These are phyloP conservation scores for Leguminivora glycinivorella DNA, from an alignment of 1,140 invertebrate genomes.

Conservation along the genomic window DNA sequence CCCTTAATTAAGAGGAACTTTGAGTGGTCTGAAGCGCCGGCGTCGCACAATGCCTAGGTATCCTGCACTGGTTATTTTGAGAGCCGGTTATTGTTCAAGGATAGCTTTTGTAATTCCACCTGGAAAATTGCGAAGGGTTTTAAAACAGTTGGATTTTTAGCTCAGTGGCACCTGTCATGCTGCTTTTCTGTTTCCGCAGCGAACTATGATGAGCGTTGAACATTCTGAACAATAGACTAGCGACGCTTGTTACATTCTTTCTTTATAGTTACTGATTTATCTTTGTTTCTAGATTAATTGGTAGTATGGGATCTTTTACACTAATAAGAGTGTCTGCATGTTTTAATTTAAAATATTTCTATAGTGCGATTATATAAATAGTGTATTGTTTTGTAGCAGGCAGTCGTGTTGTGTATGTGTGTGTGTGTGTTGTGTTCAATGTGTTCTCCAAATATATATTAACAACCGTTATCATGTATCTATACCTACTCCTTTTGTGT, in stretches of 20 bases:
- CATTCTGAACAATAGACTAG: neutral
- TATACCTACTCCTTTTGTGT: slow-evolving; percentile 38
- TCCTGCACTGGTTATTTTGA: slow-evolving; percentile 51
- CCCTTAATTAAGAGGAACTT: slow-evolving; percentile 72
- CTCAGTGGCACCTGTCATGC: neutral
- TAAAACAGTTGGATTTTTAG: slow-evolving; percentile 26
- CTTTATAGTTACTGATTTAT: neutral
- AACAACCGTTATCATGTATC: neutral
- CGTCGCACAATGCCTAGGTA: slow-evolving; percentile 54
- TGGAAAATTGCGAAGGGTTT: slow-evolving; percentile 37
- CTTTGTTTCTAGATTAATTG: too few species aligned
- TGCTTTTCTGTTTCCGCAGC: slow-evolving; percentile 13
- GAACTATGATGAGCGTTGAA: neutral
- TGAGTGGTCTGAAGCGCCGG: slow-evolving; percentile 65
- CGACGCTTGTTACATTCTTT: neutral
- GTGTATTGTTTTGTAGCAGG: neutral
- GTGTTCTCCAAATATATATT: neutral
- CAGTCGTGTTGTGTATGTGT: neutral
- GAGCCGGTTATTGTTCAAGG: slow-evolving; percentile 53
- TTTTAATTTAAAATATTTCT: too few species aligned
- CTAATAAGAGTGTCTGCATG: too few species aligned
- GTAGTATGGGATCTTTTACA: too few species aligned
- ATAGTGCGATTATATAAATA: too few species aligned
- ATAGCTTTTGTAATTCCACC: slow-evolving; percentile 49
- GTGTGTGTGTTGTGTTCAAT: neutral